phyloP scores from a whole-genome alignment of 2,113 vertebrate species.

The Cyanocitta stelleri region DNA sequence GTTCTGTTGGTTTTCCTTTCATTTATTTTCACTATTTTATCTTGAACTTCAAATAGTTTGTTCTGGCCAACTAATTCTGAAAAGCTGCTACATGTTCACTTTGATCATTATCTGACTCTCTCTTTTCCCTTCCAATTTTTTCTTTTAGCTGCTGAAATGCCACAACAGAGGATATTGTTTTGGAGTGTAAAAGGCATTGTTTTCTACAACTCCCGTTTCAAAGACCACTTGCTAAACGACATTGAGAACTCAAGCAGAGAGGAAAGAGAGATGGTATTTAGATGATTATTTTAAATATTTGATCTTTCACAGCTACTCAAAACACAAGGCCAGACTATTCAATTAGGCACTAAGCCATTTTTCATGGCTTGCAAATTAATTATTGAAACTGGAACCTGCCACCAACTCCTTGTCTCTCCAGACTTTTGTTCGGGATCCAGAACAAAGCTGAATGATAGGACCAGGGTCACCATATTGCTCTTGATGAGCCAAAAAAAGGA shows the following conservation, averaged over 20 bases:
- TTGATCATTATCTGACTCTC: conserved; percentile 28
- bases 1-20: background rate
- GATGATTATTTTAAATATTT: conserved; percentile 27
- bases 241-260: conserved; percentile 39
- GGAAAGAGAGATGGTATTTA: conserved; percentile 13
- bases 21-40: conserved; percentile 9
- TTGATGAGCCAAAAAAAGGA: background rate
- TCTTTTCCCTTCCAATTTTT: conserved; percentile 11
- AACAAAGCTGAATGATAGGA: background rate
- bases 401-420: background rate
- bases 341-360: conserved; percentile 40
- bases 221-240: background rate
- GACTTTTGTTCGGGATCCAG: background rate
- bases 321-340: conserved; percentile 18
- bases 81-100: background rate
- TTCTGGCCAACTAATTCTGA: conserved; percentile 11
- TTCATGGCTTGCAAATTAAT: background rate
- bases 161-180: background rate
- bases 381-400: background rate
- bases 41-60: conserved; percentile 9
- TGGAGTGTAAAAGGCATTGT: conserved; percentile 13
- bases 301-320: conserved; percentile 16
- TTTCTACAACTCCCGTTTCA: background rate
- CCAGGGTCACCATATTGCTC: background rate
- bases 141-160: conserved; percentile 2